Conservation (phyloP, 2,888 invertebrate genomes). For the Sceliomorpha sp. region DNA sequence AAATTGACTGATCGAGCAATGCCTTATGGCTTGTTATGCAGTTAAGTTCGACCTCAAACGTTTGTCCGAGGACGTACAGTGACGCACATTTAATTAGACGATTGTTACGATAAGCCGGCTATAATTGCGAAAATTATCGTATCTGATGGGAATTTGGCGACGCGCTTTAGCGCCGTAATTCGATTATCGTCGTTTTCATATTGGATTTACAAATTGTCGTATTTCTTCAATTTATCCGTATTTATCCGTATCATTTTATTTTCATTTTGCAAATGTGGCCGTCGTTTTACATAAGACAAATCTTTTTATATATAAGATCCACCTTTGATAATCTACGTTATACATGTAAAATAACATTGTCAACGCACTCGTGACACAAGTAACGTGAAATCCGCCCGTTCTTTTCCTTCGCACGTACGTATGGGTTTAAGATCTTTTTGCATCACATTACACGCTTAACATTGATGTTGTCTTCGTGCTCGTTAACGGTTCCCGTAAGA, state of each 20-base stretch:
- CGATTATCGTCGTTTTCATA: too few relatives aligned
- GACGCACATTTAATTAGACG: neutral
- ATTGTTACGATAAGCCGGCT: slow-evolving; percentile 6
- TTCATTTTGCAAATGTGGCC: too few relatives aligned
- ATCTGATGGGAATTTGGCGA: too few relatives aligned
- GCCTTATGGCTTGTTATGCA: slow-evolving; percentile 18
- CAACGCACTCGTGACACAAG: neutral
- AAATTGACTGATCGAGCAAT: slow-evolving; percentile 18
- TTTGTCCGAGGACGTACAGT: slow-evolving; percentile 4
- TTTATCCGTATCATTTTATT: too few relatives aligned
- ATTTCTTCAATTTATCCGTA: too few relatives aligned
- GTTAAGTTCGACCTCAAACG: slow-evolving; percentile 13
- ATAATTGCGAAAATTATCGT: slow-evolving; percentile 1
- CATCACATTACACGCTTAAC: slow-evolving; percentile 1
- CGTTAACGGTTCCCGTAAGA: slow-evolving; percentile 7
- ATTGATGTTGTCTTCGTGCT: slow-evolving; percentile 3
- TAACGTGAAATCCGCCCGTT: neutral
- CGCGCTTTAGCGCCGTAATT: too few relatives aligned
- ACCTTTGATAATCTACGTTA: too few relatives aligned
- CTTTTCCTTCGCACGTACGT: neutral
- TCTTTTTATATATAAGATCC: too few relatives aligned
- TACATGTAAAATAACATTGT: too few relatives aligned
- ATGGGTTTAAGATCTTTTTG: slow-evolving; percentile 3
- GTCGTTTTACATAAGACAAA: too few relatives aligned
- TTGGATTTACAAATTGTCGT: too few relatives aligned